Percentiles rank a stretch among this genome's conserved stretches.
These are phyloP conservation scores for Protophormia terraenovae DNA, from an alignment of 2,888 invertebrate genomes.

Conservation along the genomic window DNA sequence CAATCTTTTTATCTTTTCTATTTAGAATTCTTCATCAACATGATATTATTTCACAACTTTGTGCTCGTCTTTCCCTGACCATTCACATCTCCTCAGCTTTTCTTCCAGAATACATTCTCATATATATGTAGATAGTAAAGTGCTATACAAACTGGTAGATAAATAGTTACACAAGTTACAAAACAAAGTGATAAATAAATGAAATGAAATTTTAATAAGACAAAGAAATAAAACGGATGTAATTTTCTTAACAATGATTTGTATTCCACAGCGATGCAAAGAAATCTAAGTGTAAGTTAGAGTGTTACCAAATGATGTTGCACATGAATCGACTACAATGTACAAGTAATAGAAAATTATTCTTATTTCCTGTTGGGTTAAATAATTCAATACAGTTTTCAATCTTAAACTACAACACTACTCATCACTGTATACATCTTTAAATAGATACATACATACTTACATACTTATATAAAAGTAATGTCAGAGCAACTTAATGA, in stretches of 20 bases:
- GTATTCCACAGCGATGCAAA: slow-evolving; percentile 20
- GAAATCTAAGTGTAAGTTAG: neutral
- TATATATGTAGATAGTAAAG: too few species aligned
- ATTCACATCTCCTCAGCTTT: neutral
- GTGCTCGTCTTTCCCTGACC: neutral
- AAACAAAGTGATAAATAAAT: slow-evolving; percentile 53
- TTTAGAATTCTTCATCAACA: neutral
- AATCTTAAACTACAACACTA: slow-evolving; percentile 4
- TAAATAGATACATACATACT: neutral
- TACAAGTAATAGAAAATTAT: slow-evolving; percentile 42
- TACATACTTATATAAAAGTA: neutral
- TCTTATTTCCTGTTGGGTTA: slow-evolving; percentile 49
- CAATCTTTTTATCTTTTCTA: neutral
- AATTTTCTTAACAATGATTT: slow-evolving; percentile 57
- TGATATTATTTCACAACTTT: neutral
- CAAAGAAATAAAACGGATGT: slow-evolving; percentile 50
- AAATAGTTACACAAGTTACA: neutral
- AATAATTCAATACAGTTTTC: slow-evolving; percentile 49
- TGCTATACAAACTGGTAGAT: too few species aligned
- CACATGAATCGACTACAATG: neutral
- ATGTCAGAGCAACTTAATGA: neutral
- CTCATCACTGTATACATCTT: neutral
- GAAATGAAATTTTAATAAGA: slow-evolving; percentile 48
- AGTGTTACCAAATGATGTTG: neutral
- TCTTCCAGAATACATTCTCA: neutral